A percentile compares a stretch with the other conserved stretches of the same genome.
phyloP scores from a whole-genome alignment of 2,113 vertebrate species.

The Percina caprodes region DNA sequence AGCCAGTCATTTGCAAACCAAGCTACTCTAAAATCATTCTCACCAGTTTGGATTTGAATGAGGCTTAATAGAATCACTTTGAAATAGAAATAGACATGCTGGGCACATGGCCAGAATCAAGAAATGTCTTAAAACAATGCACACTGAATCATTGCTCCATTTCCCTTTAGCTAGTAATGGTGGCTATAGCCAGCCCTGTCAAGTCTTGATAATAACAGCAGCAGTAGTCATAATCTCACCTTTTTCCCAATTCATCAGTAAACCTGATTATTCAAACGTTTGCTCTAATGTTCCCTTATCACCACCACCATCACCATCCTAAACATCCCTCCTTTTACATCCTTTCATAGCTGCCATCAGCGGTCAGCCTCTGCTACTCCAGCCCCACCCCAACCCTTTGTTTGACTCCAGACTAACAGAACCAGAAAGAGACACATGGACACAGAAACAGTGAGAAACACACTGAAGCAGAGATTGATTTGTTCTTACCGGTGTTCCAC shows the following conservation, averaged over 20 bases:
- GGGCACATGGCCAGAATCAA: conserved; percentile 22
- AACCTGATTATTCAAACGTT: conserved; percentile 23
- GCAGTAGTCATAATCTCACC: not conserved
- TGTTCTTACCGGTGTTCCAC: conserved; percentile 73
- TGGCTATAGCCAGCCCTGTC: conserved; percentile 1
- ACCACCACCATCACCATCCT: conserved; percentile 11
- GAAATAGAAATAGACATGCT: conserved; percentile 25
- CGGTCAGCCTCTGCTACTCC: conserved; percentile 44
- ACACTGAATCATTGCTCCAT: conserved; percentile 17
- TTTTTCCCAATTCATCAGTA: not conserved
- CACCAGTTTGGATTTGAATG: conserved; percentile 33
- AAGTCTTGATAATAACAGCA: not conserved
- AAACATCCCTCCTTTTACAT: conserved; percentile 28
- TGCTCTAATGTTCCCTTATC: conserved; percentile 33
- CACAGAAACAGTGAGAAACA: conserved; percentile 25
- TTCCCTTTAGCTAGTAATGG: not conserved
- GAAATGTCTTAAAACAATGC: conserved; percentile 4
- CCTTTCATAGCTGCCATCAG: conserved; percentile 45
- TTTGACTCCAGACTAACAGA: conserved; percentile 52
- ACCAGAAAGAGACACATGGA: conserved; percentile 2
- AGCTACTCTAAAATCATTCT: conserved; percentile 39
- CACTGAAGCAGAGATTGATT: conserved; percentile 14
- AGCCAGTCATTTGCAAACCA: conserved; percentile 51
- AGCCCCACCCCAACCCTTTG: conserved; percentile 83
- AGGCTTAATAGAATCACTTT: conserved; percentile 28